Evolutionary conservation across 2,888 invertebrate genomes (phyloP).

Genomic region (Chloromyia formosa): DNA sequence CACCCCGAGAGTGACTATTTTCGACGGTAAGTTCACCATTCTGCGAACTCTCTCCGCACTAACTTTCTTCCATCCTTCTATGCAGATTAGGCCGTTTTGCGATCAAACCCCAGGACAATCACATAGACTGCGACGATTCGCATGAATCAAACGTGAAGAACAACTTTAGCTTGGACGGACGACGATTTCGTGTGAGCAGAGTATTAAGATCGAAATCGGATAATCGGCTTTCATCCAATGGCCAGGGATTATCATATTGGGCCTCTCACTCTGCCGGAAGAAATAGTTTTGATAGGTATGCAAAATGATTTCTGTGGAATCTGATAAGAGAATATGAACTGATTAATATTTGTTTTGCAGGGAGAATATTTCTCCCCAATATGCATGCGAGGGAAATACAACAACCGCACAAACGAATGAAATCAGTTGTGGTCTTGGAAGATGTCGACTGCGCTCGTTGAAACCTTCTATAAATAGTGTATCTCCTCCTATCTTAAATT

Average conservation of each 20-base stretch:
- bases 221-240: background rate
- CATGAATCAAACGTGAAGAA: constrained; percentile 22
- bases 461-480: constrained; percentile 72
- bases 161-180: background rate
- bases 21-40: constrained; percentile 59
- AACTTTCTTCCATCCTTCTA: constrained; percentile 1
- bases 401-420: constrained; percentile 59
- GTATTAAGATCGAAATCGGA: constrained; percentile 19
- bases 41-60: background rate
- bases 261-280: constrained; percentile 9
- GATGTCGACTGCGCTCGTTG: constrained; percentile 69
- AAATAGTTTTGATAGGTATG: constrained; percentile 22
- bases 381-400: background rate
- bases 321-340: background rate
- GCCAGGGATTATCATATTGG: constrained; percentile 32
- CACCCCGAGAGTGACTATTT: constrained; percentile 71
- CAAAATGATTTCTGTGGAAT: background rate
- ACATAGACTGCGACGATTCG: constrained; percentile 46
- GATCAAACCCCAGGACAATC: constrained; percentile 61
- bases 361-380: constrained; percentile 11
- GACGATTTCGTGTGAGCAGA: constrained; percentile 3
- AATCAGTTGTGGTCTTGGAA: constrained; percentile 74
- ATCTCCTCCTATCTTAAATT: constrained; percentile 70
- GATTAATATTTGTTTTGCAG: background rate
- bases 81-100: constrained; percentile 58